Conservation (phyloP, 2,797 vertebrate genomes). For the Hippoglossus hippoglossus region DNA sequence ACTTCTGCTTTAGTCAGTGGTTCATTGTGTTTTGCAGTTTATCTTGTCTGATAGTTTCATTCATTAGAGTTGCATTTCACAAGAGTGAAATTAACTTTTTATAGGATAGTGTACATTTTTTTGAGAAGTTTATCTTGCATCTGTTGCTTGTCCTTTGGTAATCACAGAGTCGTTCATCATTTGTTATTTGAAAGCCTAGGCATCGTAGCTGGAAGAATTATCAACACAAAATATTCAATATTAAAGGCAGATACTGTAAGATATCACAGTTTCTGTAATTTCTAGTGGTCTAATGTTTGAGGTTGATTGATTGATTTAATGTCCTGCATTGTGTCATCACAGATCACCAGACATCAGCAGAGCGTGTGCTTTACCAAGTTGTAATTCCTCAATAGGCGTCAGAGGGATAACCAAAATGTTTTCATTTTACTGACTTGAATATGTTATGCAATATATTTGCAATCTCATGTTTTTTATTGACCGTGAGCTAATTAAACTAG, state of each 20-base stretch:
- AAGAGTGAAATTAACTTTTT: slow-evolving; percentile 5
- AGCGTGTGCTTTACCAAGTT: slow-evolving; percentile 15
- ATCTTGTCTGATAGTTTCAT: slow-evolving; percentile 18
- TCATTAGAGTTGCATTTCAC: slow-evolving; percentile 26
- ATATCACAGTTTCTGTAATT: slow-evolving; percentile 4
- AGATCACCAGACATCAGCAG: background rate
- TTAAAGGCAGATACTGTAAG: background rate
- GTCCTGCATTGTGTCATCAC: too few species aligned
- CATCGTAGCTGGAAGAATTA: background rate
- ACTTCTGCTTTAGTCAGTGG: slow-evolving; percentile 38
- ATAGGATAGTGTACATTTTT: slow-evolving; percentile 18
- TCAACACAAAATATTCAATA: background rate
- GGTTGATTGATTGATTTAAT: background rate
- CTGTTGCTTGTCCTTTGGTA: slow-evolving; percentile 11
- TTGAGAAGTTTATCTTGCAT: slow-evolving; percentile 9
- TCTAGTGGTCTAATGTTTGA: background rate
- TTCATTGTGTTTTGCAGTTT: slow-evolving; percentile 28
- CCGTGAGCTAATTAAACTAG: too few species aligned
- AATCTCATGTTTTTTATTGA: too few species aligned
- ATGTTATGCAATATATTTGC: too few species aligned
- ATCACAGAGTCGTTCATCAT: slow-evolving; percentile 2
- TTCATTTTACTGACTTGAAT: too few species aligned
- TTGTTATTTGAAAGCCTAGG: background rate
- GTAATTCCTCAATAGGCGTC: slow-evolving; percentile 16
- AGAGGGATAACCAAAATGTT: background rate